These are phyloP conservation scores for Cetonia aurata DNA, from an alignment of 2,888 invertebrate genomes.

Conservation along the genomic window DNA sequence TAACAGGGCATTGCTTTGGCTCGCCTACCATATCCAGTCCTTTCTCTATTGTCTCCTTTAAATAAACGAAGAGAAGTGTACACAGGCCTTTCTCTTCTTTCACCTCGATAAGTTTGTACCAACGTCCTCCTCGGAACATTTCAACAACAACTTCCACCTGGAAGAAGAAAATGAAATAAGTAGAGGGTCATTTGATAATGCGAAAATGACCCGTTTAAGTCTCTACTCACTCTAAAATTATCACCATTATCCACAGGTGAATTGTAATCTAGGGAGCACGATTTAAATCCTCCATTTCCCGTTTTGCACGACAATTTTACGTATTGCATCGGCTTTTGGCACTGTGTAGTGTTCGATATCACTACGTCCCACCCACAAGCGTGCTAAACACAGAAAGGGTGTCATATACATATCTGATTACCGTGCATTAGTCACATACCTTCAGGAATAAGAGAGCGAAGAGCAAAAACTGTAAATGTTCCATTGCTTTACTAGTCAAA, in stretches of 20 bases:
- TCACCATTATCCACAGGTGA: slow-evolving; percentile 13
- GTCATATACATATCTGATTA: too few relatives aligned
- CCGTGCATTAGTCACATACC: too few relatives aligned
- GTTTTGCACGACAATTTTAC: background rate
- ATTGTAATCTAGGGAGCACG: background rate
- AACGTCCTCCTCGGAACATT: background rate
- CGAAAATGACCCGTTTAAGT: too few relatives aligned
- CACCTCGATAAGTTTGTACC: background rate
- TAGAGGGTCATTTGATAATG: too few relatives aligned
- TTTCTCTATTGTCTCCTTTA: background rate
- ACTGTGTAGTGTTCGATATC: slow-evolving; percentile 8
- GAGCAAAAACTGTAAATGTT: too few relatives aligned
- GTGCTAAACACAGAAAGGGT: background rate
- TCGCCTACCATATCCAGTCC: background rate
- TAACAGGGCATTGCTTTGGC: background rate
- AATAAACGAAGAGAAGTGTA: background rate
- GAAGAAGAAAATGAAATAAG: background rate
- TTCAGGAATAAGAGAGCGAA: too few relatives aligned
- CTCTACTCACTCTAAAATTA: slow-evolving; percentile 21
- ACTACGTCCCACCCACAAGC: background rate
- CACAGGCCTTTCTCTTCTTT: slow-evolving; percentile 11
- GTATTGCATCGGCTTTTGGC: slow-evolving; percentile 8
- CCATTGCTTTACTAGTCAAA: too few relatives aligned
- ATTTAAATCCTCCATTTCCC: background rate
- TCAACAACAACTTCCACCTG: background rate